Percentiles rank a stretch among this genome's conserved stretches.
phyloP scores from a whole-genome alignment of 2,797 vertebrate species.

The Poecile montanus region DNA sequence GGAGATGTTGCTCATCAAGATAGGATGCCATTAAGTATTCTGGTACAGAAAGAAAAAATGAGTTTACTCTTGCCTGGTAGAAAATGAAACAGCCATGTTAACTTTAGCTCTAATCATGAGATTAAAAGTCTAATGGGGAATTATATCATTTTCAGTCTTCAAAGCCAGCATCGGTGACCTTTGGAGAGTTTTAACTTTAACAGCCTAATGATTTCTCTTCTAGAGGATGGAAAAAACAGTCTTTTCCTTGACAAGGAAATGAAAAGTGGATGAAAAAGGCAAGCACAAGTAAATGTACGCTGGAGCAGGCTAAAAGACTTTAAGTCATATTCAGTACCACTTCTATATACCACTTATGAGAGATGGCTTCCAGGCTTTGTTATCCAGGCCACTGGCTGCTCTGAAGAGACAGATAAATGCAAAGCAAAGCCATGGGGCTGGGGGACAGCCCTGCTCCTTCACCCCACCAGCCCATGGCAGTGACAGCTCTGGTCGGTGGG shows the following conservation, averaged over 20 bases:
- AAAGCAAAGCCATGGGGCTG: not conserved
- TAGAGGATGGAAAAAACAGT: not conserved
- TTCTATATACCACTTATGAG: not conserved
- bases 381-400: not conserved
- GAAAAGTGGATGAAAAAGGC: not conserved
- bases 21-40: constrained; percentile 47
- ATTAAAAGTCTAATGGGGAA: constrained; percentile 63
- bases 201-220: not conserved
- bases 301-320: not conserved
- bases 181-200: constrained; percentile 50
- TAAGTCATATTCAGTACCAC: not conserved
- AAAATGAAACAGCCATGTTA: constrained; percentile 51
- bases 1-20: constrained; percentile 47
- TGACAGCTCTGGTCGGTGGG: not conserved
- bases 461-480: rapidly evolving
- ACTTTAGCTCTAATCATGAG: constrained; percentile 61
- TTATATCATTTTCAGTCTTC: constrained; percentile 48
- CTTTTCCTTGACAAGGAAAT: not conserved
- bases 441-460: not conserved
- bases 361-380: not conserved
- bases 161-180: constrained; percentile 55
- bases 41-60: constrained; percentile 16
- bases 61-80: constrained; percentile 37
- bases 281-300: rapidly evolving
- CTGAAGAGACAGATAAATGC: not conserved